phyloP scores from a whole-genome alignment of 2,888 invertebrate species.

The Cheilosia urbana region DNA sequence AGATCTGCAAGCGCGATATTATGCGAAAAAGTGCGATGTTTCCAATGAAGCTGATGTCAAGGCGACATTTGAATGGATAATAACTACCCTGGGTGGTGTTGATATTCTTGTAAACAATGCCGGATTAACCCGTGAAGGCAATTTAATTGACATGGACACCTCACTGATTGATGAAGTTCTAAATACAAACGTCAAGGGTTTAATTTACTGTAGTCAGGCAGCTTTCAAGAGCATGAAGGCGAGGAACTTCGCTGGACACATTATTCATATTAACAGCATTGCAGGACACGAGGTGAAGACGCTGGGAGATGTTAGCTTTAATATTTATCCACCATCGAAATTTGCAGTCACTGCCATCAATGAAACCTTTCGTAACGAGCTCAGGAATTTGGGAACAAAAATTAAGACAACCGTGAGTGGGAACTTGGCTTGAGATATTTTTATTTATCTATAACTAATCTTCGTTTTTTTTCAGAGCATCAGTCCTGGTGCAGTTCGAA shows the following conservation, averaged over 20 bases:
- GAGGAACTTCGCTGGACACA: conserved; percentile 80
- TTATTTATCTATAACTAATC: conserved; percentile 35
- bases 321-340: conserved; percentile 81
- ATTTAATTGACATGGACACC: conserved; percentile 79
- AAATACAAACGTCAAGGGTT: conserved; percentile 84
- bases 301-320: conserved; percentile 64
- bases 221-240: conserved; percentile 84
- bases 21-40: conserved; percentile 84
- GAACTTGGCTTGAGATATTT: conserved; percentile 15
- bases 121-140: conserved; percentile 74
- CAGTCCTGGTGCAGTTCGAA: conserved; percentile 80
- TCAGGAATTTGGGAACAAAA: conserved; percentile 79
- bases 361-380: conserved; percentile 82
- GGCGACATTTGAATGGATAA: conserved; percentile 85
- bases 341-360: conserved; percentile 82
- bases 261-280: conserved; percentile 80
- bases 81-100: conserved; percentile 84
- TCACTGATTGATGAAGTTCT: conserved; percentile 80
- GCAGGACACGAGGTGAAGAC: conserved; percentile 70
- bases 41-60: conserved; percentile 85
- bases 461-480: conserved; percentile 31
- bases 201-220: conserved; percentile 84
- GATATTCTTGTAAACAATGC: conserved; percentile 86
- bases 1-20: conserved; percentile 77
- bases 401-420: conserved; percentile 81